A percentile compares a stretch with the other conserved stretches of the same genome.
These are phyloP conservation scores for Anableps anableps DNA, from an alignment of 2,797 vertebrate species.

Conservation along the genomic window DNA sequence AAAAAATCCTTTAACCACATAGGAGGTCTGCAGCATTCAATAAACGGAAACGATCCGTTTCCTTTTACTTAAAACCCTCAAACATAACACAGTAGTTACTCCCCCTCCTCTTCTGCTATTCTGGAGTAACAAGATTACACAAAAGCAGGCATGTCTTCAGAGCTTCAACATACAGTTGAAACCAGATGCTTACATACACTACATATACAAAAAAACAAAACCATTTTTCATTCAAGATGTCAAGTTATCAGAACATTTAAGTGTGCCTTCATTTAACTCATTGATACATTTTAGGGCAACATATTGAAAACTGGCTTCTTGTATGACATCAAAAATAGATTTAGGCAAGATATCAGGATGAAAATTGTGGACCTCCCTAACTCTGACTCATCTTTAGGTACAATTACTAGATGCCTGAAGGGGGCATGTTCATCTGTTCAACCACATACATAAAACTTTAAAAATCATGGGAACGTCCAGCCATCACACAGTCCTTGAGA, in stretches of 20 bases:
- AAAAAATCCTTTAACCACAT: conserved; percentile 15
- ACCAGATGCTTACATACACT: neutral
- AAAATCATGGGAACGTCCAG: too few relatives aligned
- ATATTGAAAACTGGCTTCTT: neutral
- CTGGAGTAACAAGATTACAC: conserved; percentile 10
- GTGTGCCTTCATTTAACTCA: neutral
- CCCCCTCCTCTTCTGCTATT: conserved; percentile 17
- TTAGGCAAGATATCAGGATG: too few relatives aligned
- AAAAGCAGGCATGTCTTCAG: neutral
- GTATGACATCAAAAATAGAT: too few relatives aligned
- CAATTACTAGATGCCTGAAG: neutral
- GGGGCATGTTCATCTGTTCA: too few relatives aligned
- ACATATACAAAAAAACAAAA: too few relatives aligned
- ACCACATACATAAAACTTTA: too few relatives aligned
- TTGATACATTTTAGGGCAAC: neutral
- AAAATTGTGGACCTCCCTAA: neutral
- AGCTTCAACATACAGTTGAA: neutral
- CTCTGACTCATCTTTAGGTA: neutral
- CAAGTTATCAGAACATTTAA: too few relatives aligned
- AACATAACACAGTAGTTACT: conserved; percentile 3
- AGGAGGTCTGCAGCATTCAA: neutral
- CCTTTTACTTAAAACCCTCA: neutral
- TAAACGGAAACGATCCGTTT: conserved; percentile 5
- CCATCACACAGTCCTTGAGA: neutral
- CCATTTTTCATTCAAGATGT: too few relatives aligned